Base-by-base conservation (phyloP, 2,797 vertebrate genomes). In the Siniperca scherzeri region DNA sequence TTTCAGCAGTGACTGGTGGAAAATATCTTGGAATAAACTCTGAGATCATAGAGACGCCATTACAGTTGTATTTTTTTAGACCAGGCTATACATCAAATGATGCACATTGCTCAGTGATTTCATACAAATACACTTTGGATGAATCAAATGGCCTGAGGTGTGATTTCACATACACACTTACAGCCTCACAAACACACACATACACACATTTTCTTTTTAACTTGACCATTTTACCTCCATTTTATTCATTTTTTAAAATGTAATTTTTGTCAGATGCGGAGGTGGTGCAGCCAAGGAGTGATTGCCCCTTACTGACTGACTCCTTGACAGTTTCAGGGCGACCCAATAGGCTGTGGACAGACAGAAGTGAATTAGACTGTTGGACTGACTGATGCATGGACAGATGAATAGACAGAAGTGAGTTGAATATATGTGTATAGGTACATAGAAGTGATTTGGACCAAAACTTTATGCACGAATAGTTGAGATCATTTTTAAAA, bases 1-100 rank as follows among this genome's bases (percentile, higher is more conserved):
- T 66, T 76, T 80, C 42, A 74, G 73, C 56, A 64, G 60, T 44
- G 50, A 65, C 62, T 68, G 80, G 74, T 42, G 30, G 56, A 80
- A 89, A 77, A 84, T 38, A 38, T 52, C 69, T 78, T 22, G 16
- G 46, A 57, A 81, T 84, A 74, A 78, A 80, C 68, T 75, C 25
- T 25, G 48, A 76, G 57, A 80, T 81, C 52, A 66, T 9, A 70
- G 16, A 53, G 57, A 50, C 4, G 10, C 46, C 10, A 0, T 61
- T 72, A 38, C 14, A 65, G 8, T 80, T 69, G 30, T 25, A 4
- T 56, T 70, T 75, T 69, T 62, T 69, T 44, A 71, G 60, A 70
- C 42, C 38, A 38, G 44, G 33, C 53, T 66, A 42, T 57, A 74
- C 30, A 22, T 76, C 55, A 73, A 81, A 69, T 74, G 55, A 74